Evolutionary conservation across 2,888 invertebrate species (phyloP).

Genomic region (Corythucha ciliata): DNA sequence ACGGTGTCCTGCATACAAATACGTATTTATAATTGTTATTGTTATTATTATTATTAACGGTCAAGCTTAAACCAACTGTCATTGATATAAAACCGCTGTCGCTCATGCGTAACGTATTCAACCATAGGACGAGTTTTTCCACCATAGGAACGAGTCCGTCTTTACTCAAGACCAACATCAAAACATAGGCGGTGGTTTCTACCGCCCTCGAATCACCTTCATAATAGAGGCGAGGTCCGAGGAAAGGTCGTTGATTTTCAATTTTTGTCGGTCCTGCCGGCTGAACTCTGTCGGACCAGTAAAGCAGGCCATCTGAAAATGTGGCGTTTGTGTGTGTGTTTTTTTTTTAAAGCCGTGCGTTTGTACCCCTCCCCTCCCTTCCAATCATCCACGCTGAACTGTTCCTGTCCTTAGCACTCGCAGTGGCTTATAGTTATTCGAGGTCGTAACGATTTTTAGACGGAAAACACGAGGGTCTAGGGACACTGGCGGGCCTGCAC

Average conservation of each 20-base stretch:
- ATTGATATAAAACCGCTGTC: conserved; percentile 43
- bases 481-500: too few species aligned
- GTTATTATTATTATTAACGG: too few species aligned
- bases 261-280: conserved; percentile 37
- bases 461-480: too few species aligned
- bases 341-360: too few species aligned
- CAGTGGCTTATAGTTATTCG: too few species aligned
- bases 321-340: too few species aligned
- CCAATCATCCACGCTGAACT: too few species aligned
- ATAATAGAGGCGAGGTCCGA: conserved; percentile 42
- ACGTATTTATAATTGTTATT: not conserved
- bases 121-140: conserved; percentile 43
- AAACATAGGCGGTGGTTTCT: conserved; percentile 47
- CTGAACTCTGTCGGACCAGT: conserved; percentile 42
- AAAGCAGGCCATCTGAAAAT: conserved; percentile 41
- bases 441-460: too few species aligned
- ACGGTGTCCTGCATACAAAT: conserved; percentile 43
- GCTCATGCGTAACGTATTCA: conserved; percentile 42
- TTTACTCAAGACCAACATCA: conserved; percentile 43
- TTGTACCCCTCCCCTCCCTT: too few species aligned
- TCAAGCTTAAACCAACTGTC: conserved; percentile 41
- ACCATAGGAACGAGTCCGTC: conserved; percentile 41
- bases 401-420: too few species aligned
- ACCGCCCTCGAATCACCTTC: conserved; percentile 46
- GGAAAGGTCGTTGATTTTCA: conserved; percentile 43